These are phyloP conservation scores for Autographa gamma DNA, from an alignment of 2,888 invertebrate genomes.

Conservation along the genomic window DNA sequence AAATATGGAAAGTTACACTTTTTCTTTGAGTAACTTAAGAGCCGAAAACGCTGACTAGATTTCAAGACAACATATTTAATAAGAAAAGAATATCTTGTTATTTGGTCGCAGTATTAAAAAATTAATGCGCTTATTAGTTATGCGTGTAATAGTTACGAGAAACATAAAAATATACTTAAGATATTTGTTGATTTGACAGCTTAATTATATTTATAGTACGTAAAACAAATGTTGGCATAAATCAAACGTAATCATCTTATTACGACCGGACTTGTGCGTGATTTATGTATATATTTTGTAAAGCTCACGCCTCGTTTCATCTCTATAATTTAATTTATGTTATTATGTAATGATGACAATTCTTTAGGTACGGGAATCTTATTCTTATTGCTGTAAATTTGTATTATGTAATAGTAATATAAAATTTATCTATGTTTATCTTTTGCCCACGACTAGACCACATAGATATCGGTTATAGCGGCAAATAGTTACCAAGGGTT, in stretches of 20 bases:
- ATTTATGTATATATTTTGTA: background rate
- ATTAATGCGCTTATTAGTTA: no score
- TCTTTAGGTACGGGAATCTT: background rate
- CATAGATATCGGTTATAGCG: no score
- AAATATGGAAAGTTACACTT: no score
- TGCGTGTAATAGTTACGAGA: background rate
- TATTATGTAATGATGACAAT: background rate
- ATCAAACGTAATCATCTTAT: background rate
- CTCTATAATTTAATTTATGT: slow-evolving; percentile 3
- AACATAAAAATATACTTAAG: background rate
- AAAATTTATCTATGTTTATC: background rate
- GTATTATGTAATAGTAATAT: background rate
- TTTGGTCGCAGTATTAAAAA: no score
- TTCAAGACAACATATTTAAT: no score
- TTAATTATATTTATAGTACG: slow-evolving; percentile 15
- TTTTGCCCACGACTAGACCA: background rate
- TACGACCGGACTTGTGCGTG: background rate
- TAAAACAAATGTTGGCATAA: slow-evolving; percentile 7
- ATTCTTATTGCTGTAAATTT: background rate
- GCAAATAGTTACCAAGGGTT: no score
- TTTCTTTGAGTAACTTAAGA: no score
- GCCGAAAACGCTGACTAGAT: no score
- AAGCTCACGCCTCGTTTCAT: background rate
- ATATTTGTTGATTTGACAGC: slow-evolving; percentile 6
- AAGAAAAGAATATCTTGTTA: no score